Conservation (phyloP, 2,113 vertebrate genomes). For the Platichthys flesus region DNA sequence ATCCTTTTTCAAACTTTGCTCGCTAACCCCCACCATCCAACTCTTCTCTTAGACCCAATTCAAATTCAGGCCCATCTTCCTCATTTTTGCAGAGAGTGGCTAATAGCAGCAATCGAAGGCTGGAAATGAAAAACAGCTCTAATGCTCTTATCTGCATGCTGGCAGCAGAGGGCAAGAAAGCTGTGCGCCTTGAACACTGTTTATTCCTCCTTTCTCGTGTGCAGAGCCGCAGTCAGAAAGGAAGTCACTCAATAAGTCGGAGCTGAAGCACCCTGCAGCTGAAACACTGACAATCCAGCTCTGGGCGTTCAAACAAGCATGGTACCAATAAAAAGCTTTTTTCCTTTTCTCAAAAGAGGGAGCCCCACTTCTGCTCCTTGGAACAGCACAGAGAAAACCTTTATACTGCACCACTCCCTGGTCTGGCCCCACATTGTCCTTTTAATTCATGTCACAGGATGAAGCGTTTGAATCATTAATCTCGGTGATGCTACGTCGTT, state of each 20-base stretch:
- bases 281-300: conserved; percentile 46
- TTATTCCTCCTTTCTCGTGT: conserved; percentile 52
- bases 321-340: conserved; percentile 34
- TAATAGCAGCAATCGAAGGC: conserved; percentile 68
- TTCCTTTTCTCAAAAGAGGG: conserved; percentile 39
- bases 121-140: conserved; percentile 63
- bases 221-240: conserved; percentile 44
- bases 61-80: conserved; percentile 38
- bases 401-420: not conserved
- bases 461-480: not conserved
- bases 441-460: conserved; percentile 34
- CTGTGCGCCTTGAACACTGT: conserved; percentile 57
- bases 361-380: conserved; percentile 14
- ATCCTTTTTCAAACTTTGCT: conserved; percentile 44
- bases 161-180: conserved; percentile 70
- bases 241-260: conserved; percentile 55
- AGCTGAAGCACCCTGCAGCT: conserved; percentile 49
- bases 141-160: conserved; percentile 77
- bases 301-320: conserved; percentile 48
- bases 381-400: conserved; percentile 12
- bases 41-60: conserved; percentile 44
- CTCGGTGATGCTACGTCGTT: not conserved
- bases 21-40: conserved; percentile 18
- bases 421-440: not conserved
- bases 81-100: conserved; percentile 57